These are phyloP conservation scores for Salpingus planirostris DNA, from an alignment of 2,888 invertebrate genomes.

Conservation along the genomic window DNA sequence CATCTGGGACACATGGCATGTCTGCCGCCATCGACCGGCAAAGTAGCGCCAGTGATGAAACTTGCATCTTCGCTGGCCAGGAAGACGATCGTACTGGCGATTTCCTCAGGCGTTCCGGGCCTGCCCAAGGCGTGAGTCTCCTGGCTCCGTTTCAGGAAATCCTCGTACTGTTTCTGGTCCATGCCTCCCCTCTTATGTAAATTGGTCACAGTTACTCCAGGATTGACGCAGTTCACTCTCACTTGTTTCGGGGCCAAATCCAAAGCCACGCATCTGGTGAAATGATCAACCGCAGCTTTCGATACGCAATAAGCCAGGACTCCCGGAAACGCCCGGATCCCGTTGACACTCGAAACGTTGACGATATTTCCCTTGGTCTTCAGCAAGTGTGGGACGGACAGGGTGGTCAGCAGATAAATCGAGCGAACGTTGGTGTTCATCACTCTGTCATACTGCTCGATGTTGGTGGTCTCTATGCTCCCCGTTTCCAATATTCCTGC, in stretches of 20 bases:
- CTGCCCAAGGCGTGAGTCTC: conserved; percentile 88
- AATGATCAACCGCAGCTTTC: conserved; percentile 90
- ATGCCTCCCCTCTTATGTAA: conserved; percentile 82
- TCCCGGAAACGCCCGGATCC: conserved; percentile 81
- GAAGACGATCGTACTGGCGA: conserved; percentile 84
- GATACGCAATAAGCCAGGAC: conserved; percentile 88
- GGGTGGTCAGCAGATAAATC: conserved; percentile 72
- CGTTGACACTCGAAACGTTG: conserved; percentile 92
- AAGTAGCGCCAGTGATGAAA: conserved; percentile 81
- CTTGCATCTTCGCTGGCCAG: conserved; percentile 81
- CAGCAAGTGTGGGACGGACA: conserved; percentile 79
- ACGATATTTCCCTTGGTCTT: conserved; percentile 84
- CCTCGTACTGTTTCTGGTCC: conserved; percentile 68
- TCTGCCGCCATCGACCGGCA: conserved; percentile 92
- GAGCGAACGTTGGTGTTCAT: conserved; percentile 86
- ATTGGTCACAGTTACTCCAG: conserved; percentile 86
- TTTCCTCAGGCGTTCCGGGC: conserved; percentile 74
- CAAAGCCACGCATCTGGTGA: conserved; percentile 86
- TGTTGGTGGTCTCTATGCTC: conserved; percentile 68
- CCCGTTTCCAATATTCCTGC: conserved; percentile 52
- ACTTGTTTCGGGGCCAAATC: conserved; percentile 77
- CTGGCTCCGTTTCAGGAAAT: conserved; percentile 69
- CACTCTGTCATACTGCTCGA: conserved; percentile 81
- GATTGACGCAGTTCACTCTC: conserved; percentile 86
- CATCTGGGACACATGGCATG: conserved; percentile 78